phyloP scores from a whole-genome alignment of 2,797 vertebrate species.

The Sebastes oblongus region DNA sequence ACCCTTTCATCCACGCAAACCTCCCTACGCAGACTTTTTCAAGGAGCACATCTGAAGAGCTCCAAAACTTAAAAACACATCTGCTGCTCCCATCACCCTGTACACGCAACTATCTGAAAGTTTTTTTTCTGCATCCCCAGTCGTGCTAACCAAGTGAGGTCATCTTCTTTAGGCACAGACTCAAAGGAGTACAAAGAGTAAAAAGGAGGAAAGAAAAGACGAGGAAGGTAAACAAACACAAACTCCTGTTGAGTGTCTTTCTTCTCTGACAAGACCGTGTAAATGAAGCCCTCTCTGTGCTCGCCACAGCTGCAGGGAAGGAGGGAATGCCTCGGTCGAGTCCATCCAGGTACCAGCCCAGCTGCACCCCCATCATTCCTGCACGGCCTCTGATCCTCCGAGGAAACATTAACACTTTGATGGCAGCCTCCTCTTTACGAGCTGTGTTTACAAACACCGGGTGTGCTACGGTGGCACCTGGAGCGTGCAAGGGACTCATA shows the following conservation, averaged over 20 bases:
- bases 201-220: slow-evolving; percentile 13
- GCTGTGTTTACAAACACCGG: slow-evolving; percentile 78
- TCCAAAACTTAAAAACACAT: slow-evolving; percentile 34
- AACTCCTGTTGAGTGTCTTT: slow-evolving; percentile 71
- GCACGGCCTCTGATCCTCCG: slow-evolving; percentile 63
- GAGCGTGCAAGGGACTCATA: slow-evolving; percentile 76
- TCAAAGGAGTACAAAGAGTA: slow-evolving; percentile 53
- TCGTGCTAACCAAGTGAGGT: slow-evolving; percentile 66
- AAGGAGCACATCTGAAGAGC: slow-evolving; percentile 28
- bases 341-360: slow-evolving; percentile 67
- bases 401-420: slow-evolving; percentile 74
- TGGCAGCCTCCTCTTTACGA: slow-evolving; percentile 69
- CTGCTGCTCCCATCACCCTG: slow-evolving; percentile 32
- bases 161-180: slow-evolving; percentile 50
- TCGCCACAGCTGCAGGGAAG: slow-evolving; percentile 65
- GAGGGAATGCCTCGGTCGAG: slow-evolving; percentile 37
- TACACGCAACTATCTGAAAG: slow-evolving; percentile 23
- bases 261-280: slow-evolving; percentile 61
- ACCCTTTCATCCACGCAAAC: background rate
- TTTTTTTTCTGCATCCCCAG: slow-evolving; percentile 21
- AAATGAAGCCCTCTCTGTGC: slow-evolving; percentile 47
- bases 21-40: background rate
- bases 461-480: slow-evolving; percentile 67
- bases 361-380: slow-evolving; percentile 71
- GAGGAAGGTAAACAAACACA: slow-evolving; percentile 69